Evolutionary conservation across 2,113 vertebrate species (phyloP).

Genomic region (Vidua chalybeata): DNA sequence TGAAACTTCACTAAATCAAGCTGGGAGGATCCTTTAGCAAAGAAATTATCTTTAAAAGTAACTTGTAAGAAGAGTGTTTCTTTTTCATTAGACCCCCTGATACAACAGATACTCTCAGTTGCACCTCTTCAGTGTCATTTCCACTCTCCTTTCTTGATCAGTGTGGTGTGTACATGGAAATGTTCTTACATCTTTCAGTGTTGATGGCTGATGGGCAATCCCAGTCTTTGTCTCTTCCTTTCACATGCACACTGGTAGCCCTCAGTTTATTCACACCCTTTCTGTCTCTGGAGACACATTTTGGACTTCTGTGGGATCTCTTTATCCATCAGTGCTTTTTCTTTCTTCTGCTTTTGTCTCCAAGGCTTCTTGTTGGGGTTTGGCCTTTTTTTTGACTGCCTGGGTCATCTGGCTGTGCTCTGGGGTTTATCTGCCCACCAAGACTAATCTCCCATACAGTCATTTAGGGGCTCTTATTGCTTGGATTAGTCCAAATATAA

Average conservation of each 20-base stretch:
- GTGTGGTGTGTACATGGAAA: not conserved
- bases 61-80: not conserved
- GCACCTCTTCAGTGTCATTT: not conserved
- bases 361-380: not conserved
- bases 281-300: not conserved
- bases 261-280: not conserved
- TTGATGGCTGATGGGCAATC: not conserved
- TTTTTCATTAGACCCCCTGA: not conserved
- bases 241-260: not conserved
- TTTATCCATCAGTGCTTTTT: not conserved
- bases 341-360: not conserved
- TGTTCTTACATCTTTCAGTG: accelerated
- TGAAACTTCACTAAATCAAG: not conserved
- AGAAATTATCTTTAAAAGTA: not conserved
- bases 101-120: not conserved
- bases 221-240: not conserved
- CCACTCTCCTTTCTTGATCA: not conserved
- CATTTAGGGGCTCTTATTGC: not conserved
- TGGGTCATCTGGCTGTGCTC: not conserved
- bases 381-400: not conserved
- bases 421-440: not conserved
- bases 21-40: not conserved
- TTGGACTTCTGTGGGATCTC: not conserved
- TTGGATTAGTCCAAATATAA: not conserved
- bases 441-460: not conserved